phyloP scores from a whole-genome alignment of 2,113 vertebrate genomes.

The Phalacrocorax aristotelis region DNA sequence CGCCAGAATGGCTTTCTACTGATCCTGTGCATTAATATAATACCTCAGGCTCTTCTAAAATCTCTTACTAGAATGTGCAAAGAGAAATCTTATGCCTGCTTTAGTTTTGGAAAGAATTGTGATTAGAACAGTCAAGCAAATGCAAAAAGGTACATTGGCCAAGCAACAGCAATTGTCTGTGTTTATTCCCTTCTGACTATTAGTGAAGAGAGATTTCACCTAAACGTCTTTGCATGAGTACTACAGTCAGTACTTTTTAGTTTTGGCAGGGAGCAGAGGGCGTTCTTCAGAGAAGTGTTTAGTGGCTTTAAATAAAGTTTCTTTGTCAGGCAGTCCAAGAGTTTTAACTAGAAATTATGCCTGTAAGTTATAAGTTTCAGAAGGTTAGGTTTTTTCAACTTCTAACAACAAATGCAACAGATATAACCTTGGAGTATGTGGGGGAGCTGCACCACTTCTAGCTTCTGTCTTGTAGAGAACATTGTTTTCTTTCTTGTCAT shows the following conservation, averaged over 20 bases:
- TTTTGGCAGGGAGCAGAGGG: not conserved
- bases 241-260: not conserved
- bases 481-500: not conserved
- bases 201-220: not conserved
- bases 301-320: not conserved
- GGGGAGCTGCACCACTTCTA: not conserved
- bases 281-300: not conserved
- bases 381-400: not conserved
- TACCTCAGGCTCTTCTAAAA: not conserved
- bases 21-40: not conserved
- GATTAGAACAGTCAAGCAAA: not conserved
- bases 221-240: not conserved
- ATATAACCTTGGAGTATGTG: not conserved
- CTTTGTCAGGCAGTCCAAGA: not conserved
- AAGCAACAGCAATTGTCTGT: not conserved
- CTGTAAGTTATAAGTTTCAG: not conserved
- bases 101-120: not conserved
- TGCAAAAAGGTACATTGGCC: not conserved
- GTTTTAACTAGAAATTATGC: not conserved
- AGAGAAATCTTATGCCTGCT: not conserved
- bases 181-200: not conserved
- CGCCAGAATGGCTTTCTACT: not conserved
- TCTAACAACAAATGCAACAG: not conserved
- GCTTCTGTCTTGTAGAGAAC: not conserved
- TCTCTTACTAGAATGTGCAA: not conserved